Evolutionary conservation across 2,113 vertebrate genomes (phyloP).

Genomic region (Pagrus major): DNA sequence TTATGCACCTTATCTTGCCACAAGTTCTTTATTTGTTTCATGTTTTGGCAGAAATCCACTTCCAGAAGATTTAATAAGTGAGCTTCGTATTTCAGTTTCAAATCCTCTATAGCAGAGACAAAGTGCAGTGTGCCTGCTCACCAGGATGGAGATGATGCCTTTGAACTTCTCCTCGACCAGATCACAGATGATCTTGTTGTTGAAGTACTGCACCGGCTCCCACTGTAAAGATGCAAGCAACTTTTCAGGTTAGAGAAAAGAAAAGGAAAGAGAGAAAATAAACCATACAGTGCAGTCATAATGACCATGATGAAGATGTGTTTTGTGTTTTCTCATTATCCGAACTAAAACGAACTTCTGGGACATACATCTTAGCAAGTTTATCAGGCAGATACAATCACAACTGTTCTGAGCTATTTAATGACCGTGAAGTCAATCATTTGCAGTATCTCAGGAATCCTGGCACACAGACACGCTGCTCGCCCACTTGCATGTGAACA

Average conservation of each 20-base stretch:
- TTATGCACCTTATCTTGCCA: background rate
- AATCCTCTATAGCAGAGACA: background rate
- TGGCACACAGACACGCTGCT: background rate
- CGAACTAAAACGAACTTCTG: background rate
- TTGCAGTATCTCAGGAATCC: conserved; percentile 69
- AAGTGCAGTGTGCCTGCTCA: conserved; percentile 75
- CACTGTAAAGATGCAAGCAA: conserved; percentile 86
- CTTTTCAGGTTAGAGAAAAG: background rate
- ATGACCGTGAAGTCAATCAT: conserved; percentile 26
- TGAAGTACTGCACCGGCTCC: conserved; percentile 98
- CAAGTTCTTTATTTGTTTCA: background rate
- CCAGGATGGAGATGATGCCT: conserved; percentile 98
- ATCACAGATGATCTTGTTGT: conserved; percentile 99
- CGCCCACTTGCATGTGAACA: conserved; percentile 51
- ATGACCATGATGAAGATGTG: background rate
- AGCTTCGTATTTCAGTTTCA: background rate
- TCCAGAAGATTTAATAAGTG: background rate
- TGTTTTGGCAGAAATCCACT: background rate
- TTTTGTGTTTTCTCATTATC: background rate
- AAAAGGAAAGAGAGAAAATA: too few relatives aligned
- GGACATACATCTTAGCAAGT: background rate
- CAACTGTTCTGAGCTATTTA: background rate
- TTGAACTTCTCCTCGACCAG: conserved; percentile 99
- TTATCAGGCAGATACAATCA: background rate
- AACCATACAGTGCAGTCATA: background rate